Evolutionary conservation across 2,888 invertebrate genomes (phyloP).

Genomic region (Diarsia dahlii): DNA sequence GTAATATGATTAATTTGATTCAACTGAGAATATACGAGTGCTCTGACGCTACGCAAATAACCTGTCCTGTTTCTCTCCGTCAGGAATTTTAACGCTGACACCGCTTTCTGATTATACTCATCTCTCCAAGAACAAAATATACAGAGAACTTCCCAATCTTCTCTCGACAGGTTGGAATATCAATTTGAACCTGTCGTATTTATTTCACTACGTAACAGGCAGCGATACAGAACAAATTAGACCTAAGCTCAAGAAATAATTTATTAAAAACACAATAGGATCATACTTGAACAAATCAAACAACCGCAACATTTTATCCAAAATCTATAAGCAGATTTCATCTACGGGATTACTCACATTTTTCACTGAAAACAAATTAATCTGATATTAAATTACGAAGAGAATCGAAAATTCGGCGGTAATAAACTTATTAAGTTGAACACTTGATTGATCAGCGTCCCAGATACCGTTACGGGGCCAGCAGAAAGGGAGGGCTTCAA

Average conservation of each 20-base stretch:
- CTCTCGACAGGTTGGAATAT: slow-evolving; percentile 32
- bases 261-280: slow-evolving; percentile 12
- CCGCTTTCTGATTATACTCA: slow-evolving; percentile 41
- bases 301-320: background rate
- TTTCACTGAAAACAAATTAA: slow-evolving; percentile 52
- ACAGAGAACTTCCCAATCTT: slow-evolving; percentile 18
- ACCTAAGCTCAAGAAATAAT: slow-evolving; percentile 23
- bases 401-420: slow-evolving; percentile 53
- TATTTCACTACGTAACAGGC: slow-evolving; percentile 36
- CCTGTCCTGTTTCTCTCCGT: slow-evolving; percentile 38
- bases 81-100: slow-evolving; percentile 49
- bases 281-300: slow-evolving; percentile 7
- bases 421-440: slow-evolving; percentile 68
- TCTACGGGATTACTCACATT: slow-evolving; percentile 37
- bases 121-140: slow-evolving; percentile 42
- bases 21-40: slow-evolving; percentile 23
- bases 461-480: slow-evolving; percentile 52
- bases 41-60: slow-evolving; percentile 38
- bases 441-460: slow-evolving; percentile 68
- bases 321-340: slow-evolving; percentile 11
- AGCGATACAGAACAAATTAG: slow-evolving; percentile 36
- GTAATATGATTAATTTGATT: slow-evolving; percentile 32
- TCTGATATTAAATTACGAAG: slow-evolving; percentile 48
- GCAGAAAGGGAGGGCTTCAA: slow-evolving; percentile 36
- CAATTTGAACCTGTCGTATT: slow-evolving; percentile 41